Evolutionary conservation across 2,797 vertebrate genomes (phyloP).

Genomic region (Macropus fuliginosus): DNA sequence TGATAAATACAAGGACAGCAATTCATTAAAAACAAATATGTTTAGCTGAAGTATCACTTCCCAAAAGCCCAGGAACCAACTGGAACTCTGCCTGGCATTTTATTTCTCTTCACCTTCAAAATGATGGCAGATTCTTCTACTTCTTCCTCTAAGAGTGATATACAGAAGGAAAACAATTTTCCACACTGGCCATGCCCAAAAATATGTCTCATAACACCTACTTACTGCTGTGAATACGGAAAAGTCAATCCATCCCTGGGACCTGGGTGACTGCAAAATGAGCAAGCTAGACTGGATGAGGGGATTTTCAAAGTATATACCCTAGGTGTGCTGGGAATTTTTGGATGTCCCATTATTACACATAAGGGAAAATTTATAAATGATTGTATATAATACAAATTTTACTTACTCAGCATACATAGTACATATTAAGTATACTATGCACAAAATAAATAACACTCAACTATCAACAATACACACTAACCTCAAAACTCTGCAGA

Average conservation of each 20-base stretch:
- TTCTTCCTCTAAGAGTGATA: not conserved
- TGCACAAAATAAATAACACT: not conserved
- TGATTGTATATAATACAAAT: not conserved
- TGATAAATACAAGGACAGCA: not conserved
- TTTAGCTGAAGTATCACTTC: not conserved
- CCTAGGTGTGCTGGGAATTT: not conserved
- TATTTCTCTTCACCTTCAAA: not conserved
- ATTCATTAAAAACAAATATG: not conserved
- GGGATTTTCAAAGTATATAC: not conserved
- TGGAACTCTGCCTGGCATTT: not conserved
- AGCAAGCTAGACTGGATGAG: not conserved
- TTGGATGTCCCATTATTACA: not conserved
- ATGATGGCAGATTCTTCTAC: not conserved
- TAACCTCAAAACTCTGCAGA: not conserved
- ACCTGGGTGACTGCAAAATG: not conserved
- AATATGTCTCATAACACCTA: not conserved
- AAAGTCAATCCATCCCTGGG: not conserved
- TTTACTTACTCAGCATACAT: not conserved
- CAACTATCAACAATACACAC: not conserved
- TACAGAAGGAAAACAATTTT: not conserved
- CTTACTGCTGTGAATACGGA: not conserved
- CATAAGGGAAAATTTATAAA: not conserved
- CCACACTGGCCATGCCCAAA: not conserved
- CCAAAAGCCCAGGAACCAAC: not conserved
- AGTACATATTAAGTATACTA: not conserved